These are phyloP conservation scores for Nothobranchius kuhntae DNA, from an alignment of 2,113 vertebrate species.

Conservation along the genomic window DNA sequence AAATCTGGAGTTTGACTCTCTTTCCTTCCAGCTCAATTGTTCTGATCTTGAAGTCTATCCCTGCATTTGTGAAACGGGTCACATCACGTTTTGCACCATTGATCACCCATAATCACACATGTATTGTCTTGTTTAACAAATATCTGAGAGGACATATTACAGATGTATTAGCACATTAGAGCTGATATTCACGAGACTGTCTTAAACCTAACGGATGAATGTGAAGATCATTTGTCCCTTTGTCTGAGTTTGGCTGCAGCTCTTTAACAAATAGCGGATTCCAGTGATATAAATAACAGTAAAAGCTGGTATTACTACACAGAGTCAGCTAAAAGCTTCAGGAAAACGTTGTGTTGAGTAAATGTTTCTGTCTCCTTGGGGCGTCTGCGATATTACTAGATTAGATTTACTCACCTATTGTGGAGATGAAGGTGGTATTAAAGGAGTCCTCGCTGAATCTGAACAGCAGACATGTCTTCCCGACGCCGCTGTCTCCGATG, in stretches of 20 bases:
- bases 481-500: constrained; percentile 84
- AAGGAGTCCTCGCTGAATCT: constrained; percentile 87
- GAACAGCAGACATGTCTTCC: constrained; percentile 87
- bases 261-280: not conserved
- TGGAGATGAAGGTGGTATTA: constrained; percentile 87
- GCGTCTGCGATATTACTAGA: constrained; percentile 21
- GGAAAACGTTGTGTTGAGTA: not conserved
- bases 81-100: not conserved
- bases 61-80: constrained; percentile 66
- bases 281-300: not conserved
- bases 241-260: constrained; percentile 41
- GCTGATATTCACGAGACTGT: not conserved
- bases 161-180: not conserved
- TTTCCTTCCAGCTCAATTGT: constrained; percentile 97
- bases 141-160: too few species aligned
- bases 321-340: not conserved
- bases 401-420: constrained; percentile 79
- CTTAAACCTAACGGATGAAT: constrained; percentile 12
- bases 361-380: constrained; percentile 10
- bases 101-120: not conserved
- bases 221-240: constrained; percentile 24
- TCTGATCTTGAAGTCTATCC: constrained; percentile 99
- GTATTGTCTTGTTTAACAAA: too few species aligned
- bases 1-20: constrained; percentile 98
- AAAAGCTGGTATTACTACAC: not conserved